Evolutionary conservation across 2,797 vertebrate species (phyloP).

Genomic region (Malurus leucopterus): DNA sequence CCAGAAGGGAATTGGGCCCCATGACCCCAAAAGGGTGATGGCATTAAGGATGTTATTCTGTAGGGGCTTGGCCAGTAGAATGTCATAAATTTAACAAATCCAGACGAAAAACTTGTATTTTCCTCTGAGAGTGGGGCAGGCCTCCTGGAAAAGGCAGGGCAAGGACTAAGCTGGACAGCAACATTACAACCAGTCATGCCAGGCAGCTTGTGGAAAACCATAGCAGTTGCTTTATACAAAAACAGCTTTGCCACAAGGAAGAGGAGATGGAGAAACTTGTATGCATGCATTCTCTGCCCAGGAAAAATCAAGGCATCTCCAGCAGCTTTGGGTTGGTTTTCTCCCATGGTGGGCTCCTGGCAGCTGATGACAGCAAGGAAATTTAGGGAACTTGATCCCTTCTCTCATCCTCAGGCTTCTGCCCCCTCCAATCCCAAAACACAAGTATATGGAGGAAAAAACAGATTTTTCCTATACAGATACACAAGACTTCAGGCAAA

Average conservation of each 20-base stretch:
- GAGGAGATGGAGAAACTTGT: neutral
- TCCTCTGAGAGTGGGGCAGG: neutral
- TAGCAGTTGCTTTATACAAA: neutral
- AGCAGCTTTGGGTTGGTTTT: neutral
- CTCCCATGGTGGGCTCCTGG: neutral
- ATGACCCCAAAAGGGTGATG: neutral
- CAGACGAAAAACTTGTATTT: neutral
- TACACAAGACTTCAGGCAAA: neutral
- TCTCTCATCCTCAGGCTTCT: neutral
- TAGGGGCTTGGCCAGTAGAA: neutral
- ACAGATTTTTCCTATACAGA: constrained; percentile 3
- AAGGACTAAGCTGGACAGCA: neutral
- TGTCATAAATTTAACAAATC: neutral
- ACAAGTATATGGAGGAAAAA: neutral
- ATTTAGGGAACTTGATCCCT: neutral
- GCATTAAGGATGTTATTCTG: neutral
- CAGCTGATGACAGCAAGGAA: neutral
- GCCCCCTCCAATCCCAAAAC: neutral
- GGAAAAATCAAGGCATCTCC: neutral
- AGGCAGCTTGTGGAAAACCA: neutral
- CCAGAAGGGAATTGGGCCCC: neutral
- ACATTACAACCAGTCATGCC: neutral
- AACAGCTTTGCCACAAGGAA: neutral
- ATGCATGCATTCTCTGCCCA: neutral
- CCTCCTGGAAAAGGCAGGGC: neutral